A percentile compares a stretch with the other conserved stretches of the same genome.
These are phyloP conservation scores for Pseudanteris insignis DNA, from an alignment of 2,888 invertebrate species.

Conservation along the genomic window DNA sequence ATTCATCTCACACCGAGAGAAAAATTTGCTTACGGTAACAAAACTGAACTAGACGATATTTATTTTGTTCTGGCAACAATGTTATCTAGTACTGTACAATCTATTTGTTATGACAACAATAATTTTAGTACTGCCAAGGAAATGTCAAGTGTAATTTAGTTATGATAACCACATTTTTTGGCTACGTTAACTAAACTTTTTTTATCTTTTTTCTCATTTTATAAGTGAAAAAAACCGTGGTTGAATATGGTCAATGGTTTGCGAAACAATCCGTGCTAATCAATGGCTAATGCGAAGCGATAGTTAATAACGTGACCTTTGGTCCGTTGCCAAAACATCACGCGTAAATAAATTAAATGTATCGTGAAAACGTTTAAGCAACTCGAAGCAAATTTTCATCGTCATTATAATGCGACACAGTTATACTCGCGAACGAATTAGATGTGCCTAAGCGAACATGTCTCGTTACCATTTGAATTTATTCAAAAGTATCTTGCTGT, in stretches of 20 bases:
- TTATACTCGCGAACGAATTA: conserved; percentile 1
- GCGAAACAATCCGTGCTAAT: conserved; percentile 12
- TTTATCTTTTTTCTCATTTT: too few relatives aligned
- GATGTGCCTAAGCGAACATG: conserved; percentile 1
- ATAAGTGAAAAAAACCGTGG: background rate
- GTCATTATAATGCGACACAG: conserved; percentile 4
- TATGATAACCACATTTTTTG: too few relatives aligned
- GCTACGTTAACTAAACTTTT: too few relatives aligned
- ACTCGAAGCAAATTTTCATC: conserved; percentile 11
- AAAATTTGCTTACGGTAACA: too few relatives aligned
- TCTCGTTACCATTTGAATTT: conserved; percentile 1
- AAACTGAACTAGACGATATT: too few relatives aligned
- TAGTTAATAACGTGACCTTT: conserved; percentile 40
- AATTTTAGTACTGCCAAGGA: too few relatives aligned
- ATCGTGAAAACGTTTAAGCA: conserved; percentile 13
- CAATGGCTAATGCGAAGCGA: conserved; percentile 17
- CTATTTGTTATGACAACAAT: too few relatives aligned
- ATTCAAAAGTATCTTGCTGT: conserved; percentile 7
- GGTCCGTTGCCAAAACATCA: conserved; percentile 26
- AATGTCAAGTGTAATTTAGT: too few relatives aligned
- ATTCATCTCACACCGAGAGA: too few relatives aligned
- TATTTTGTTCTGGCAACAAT: too few relatives aligned
- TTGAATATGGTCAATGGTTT: too few relatives aligned
- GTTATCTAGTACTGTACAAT: too few relatives aligned
- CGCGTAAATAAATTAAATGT: conserved; percentile 23